Conservation (phyloP, 2,888 invertebrate species). For the Xestia c-nigrum region DNA sequence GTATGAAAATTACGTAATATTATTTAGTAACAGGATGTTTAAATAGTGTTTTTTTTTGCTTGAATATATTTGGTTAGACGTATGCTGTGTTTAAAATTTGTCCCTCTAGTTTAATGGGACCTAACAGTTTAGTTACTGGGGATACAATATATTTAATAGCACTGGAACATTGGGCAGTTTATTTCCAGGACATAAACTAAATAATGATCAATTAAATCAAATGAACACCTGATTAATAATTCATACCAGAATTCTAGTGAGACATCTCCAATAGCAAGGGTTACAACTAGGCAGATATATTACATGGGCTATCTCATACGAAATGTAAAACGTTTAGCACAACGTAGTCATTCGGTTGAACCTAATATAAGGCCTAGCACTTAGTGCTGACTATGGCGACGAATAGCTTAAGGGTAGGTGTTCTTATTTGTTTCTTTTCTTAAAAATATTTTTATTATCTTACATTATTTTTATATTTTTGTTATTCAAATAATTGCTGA, state of each 20-base stretch:
- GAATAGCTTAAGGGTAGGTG: neutral
- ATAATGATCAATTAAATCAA: neutral
- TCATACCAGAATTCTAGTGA: conserved; percentile 2
- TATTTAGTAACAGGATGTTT: neutral
- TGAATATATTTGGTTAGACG: too few species aligned
- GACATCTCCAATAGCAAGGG: conserved; percentile 9
- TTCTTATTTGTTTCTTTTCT: neutral
- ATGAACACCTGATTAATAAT: neutral
- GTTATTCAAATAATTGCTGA: too few species aligned
- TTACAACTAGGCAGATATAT: conserved; percentile 12
- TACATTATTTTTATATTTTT: neutral
- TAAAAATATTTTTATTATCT: neutral
- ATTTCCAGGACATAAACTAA: neutral
- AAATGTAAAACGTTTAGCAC: conserved; percentile 16
- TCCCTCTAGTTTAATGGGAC: too few species aligned
- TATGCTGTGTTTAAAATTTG: too few species aligned
- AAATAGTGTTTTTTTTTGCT: too few species aligned
- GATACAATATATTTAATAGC: neutral
- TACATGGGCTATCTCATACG: neutral
- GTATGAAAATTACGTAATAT: neutral
- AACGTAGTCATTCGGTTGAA: conserved; percentile 18
- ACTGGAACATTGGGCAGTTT: neutral
- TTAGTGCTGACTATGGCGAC: conserved; percentile 1
- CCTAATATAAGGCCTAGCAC: conserved; percentile 7
- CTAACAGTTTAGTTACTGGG: neutral